phyloP scores from a whole-genome alignment of 1,140 invertebrate genomes.

The Gryon sp. region DNA sequence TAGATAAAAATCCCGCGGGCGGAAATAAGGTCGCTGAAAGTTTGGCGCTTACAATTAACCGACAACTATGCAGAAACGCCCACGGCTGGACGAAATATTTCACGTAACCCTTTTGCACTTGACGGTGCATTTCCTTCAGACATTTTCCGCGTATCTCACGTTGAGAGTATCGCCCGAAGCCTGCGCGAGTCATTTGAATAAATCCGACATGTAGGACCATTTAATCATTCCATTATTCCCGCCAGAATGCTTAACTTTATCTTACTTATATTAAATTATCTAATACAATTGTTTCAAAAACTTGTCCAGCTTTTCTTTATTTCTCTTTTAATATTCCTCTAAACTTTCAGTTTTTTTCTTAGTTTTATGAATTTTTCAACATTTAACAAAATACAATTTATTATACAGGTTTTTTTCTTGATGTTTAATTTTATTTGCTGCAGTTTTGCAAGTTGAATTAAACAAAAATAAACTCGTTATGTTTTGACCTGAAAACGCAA shows the following conservation, averaged over 20 bases:
- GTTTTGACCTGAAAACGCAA: no score
- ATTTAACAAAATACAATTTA: no score
- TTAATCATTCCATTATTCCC: constrained; percentile 36
- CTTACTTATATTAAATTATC: no score
- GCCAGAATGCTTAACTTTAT: not conserved
- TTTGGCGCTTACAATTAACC: constrained; percentile 42
- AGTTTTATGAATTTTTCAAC: no score
- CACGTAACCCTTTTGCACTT: constrained; percentile 50
- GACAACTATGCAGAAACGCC: constrained; percentile 65
- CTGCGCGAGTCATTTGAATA: constrained; percentile 33
- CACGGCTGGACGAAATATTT: constrained; percentile 62
- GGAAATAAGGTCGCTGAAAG: constrained; percentile 8
- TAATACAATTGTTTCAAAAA: no score
- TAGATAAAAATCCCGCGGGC: no score
- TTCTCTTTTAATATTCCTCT: not conserved
- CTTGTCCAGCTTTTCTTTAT: no score
- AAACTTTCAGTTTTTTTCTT: no score
- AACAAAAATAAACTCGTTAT: no score
- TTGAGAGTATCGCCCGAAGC: constrained; percentile 28
- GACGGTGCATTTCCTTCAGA: constrained; percentile 34
- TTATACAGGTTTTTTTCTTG: no score
- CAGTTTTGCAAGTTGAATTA: no score
- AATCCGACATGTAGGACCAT: constrained; percentile 29
- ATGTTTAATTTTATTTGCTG: no score
- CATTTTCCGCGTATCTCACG: constrained; percentile 51